Evolutionary conservation across 2,888 invertebrate species (phyloP), one percentile per base, ranked within the genome.

Genomic region (Campopleginae sp.): DNA sequence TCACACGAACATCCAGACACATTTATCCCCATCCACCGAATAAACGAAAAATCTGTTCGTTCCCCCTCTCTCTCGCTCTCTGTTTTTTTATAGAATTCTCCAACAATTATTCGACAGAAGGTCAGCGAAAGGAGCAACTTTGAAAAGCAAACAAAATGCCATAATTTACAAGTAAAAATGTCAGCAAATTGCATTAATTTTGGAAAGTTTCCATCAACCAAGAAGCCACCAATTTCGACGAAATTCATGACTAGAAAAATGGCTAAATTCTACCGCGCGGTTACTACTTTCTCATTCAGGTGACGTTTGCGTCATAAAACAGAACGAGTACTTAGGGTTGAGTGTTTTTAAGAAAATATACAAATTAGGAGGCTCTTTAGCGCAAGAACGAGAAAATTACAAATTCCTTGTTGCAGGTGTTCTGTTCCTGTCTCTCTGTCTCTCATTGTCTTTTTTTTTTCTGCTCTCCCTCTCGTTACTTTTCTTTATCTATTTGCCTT

Each of bases 21-120:
- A 75, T 85, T 81, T 75, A 85, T 85, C 78, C 74, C 78, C 74
- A 85, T 81, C 63, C 74, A 74, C 75, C 84, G 70, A 85, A 85
- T 81, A 85, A 85, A 81, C 81, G 78, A 78, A 81, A 85, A 85
- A 85, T 72, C 77, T 77, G 23, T 19, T 44, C 23, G 58, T 19
- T 51, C 33, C 51, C 23, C 48, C 51, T 38, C 31, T 31, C n/a
- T 38, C 38, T 65, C 38, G 33, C n/a, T 38, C 23, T 14, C 23
- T 44, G n/a, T n/a, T 42, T 2, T 42, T 71, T 17, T 42, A 1
- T 8, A 38, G 38, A 5, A 10, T 38, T 10, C 38, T 38, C 38
- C 10, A 38, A 38, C 8, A 38, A n/a, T n/a, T n/a, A n/a, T n/a
- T n/a, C n/a, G n/a, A 38, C 38, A 38, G 0, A 38, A 38, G 38